These are phyloP conservation scores for Himalopsyche tibetana DNA, from an alignment of 2,888 invertebrate genomes.

Conservation along the genomic window DNA sequence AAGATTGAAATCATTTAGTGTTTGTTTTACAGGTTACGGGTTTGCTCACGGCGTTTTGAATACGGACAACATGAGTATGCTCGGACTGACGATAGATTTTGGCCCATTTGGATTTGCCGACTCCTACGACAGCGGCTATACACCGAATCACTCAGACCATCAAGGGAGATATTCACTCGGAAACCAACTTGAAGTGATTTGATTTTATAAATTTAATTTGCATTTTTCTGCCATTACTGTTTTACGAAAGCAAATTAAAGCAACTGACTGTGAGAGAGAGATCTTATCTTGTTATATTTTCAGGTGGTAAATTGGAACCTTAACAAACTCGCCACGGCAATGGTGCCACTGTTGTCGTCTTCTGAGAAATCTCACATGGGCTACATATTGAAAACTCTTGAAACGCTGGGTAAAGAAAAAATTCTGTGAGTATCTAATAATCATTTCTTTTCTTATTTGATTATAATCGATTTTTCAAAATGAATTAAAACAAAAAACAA, in stretches of 20 bases:
- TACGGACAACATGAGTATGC: constrained; percentile 80
- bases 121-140: constrained; percentile 79
- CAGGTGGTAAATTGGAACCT: constrained; percentile 81
- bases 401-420: constrained; percentile 75
- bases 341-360: constrained; percentile 74
- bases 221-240: too few species aligned
- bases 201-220: not conserved
- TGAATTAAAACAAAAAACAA: too few species aligned
- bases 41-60: constrained; percentile 82
- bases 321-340: constrained; percentile 77
- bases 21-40: constrained; percentile 70
- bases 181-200: constrained; percentile 78
- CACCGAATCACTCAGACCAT: constrained; percentile 81
- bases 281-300: constrained; percentile 18
- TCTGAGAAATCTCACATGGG: constrained; percentile 74
- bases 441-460: not conserved
- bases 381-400: constrained; percentile 73
- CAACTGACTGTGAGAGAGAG: too few species aligned
- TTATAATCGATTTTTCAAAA: not conserved
- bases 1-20: not conserved
- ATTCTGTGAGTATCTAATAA: constrained; percentile 71
- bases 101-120: constrained; percentile 84
- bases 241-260: too few species aligned
- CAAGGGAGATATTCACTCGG: constrained; percentile 79
- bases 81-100: constrained; percentile 82